phyloP scores from a whole-genome alignment of 2,797 vertebrate genomes.

The Uromys caudimaculatus region DNA sequence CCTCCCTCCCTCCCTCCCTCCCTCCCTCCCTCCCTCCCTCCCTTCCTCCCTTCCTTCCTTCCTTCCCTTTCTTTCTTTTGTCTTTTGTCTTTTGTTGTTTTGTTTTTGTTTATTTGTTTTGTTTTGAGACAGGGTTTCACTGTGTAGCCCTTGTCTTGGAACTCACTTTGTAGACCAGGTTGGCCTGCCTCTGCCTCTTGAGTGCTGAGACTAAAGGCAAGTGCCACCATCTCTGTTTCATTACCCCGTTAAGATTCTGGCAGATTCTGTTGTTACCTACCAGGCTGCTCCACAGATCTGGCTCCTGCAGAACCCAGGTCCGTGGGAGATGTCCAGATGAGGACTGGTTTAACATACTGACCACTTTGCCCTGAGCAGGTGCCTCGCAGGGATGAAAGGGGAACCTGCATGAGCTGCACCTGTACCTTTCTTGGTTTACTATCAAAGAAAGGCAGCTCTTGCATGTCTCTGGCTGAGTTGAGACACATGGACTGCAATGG shows the following conservation, averaged over 20 bases:
- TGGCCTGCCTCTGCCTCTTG: neutral
- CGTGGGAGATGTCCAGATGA: neutral
- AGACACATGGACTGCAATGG: neutral
- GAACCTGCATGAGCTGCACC: no score
- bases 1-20: no score
- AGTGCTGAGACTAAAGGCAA: neutral
- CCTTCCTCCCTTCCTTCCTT: no score
- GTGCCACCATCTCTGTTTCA: neutral
- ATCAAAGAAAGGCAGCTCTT: neutral
- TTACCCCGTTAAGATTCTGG: neutral
- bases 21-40: no score
- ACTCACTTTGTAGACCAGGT: neutral
- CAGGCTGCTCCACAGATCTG: neutral
- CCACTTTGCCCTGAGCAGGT: neutral
- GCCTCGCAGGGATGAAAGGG: neutral
- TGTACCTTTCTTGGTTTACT: neutral
- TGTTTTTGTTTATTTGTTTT: neutral
- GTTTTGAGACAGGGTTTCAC: neutral
- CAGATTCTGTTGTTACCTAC: neutral
- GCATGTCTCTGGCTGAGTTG: no score
- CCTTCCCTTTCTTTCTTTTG: no score
- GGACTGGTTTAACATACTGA: no score
- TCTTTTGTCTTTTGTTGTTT: no score
- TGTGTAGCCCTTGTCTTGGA: neutral
- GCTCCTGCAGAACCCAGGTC: neutral